Base-by-base conservation (phyloP, 2,888 invertebrate genomes). In the Drosophila cyrtoloma region DNA sequence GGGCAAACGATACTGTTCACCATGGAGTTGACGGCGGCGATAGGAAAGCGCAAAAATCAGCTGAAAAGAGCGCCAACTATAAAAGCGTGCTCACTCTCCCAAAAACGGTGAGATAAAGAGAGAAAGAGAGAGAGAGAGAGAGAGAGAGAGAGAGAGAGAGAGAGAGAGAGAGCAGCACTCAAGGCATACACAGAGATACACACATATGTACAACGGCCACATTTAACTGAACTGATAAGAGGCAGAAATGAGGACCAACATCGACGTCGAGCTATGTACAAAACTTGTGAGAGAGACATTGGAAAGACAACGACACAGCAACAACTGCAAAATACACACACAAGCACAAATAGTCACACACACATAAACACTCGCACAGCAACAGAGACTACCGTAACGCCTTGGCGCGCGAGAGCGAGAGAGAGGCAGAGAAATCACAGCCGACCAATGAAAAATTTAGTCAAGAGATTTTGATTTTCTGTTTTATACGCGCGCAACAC, bases 381-480 rank as follows among this genome's bases (percentile, higher is more conserved):
- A 19, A 80, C 56, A 57, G 33, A 64, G 62, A 55, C 33, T 59
- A 57, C 37, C 55, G 67, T 39, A 60, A 59, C 62, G 78, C 56
- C 73, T 77, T 71, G 57, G 52, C 55, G 77, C 39, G 57, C 44
- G 56, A 65, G 68, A 72, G 26, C 64, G 52, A 76, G 58, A 22
- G 56, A 71, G 78, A 74, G 75, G 66, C 81, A 84, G 86, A 86
- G 90, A 93, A 93, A 93, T 93, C 93, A 93, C 93, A 91, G 93
- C 90, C 93, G 91, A 93, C 93, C 93, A 93, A 93, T 93, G 93
- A 93, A 93, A 93, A 93, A 93, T 93, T 93, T 93, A 93, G 93
- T 93, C 92, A 93, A 92, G 91, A 91, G 91, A 92, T 93, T 92
- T 92, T 93, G 93, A 93, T 93, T 93, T 93, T 91, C 90, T 92